A percentile compares a stretch with the other conserved stretches of the same genome.
Conservation (phyloP, 2,113 vertebrate species). For the Tetrao urogallus region DNA sequence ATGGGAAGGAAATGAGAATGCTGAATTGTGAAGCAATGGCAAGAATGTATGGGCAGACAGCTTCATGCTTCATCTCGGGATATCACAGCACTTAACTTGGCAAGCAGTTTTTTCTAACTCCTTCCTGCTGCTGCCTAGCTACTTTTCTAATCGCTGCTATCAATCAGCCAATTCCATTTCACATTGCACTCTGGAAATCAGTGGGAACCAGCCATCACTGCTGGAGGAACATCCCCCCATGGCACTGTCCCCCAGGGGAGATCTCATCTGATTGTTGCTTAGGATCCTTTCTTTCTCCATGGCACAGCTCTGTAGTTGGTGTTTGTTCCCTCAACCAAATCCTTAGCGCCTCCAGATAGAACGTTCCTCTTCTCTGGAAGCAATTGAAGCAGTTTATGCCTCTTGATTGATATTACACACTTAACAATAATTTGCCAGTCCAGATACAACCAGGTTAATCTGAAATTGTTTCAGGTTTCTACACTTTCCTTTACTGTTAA, state of each 20-base stretch:
- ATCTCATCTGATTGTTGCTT: neutral
- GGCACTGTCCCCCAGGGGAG: neutral
- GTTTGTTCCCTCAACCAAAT: neutral
- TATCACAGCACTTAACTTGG: neutral
- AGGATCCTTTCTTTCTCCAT: neutral
- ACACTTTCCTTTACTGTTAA: neutral
- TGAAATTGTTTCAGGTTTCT: neutral
- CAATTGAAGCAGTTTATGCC: neutral
- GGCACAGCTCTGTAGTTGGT: neutral
- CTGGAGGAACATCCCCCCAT: neutral
- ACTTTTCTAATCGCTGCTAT: neutral
- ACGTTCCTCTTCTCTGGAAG: neutral
- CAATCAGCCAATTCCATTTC: neutral
- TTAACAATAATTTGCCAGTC: neutral
- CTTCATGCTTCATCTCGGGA: neutral
- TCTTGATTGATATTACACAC: neutral
- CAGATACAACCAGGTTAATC: neutral
- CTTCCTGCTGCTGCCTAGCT: neutral
- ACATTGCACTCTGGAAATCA: neutral
- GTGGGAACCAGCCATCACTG: neutral
- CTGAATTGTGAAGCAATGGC: neutral
- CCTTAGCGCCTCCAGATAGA: neutral
- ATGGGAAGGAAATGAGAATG: neutral
- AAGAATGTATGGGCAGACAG: neutral
- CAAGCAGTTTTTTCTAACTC: neutral